Percentiles rank a stretch among this genome's conserved stretches.
Evolutionary conservation across 2,797 vertebrate genomes (phyloP).

Genomic region (Miichthys miiuy): DNA sequence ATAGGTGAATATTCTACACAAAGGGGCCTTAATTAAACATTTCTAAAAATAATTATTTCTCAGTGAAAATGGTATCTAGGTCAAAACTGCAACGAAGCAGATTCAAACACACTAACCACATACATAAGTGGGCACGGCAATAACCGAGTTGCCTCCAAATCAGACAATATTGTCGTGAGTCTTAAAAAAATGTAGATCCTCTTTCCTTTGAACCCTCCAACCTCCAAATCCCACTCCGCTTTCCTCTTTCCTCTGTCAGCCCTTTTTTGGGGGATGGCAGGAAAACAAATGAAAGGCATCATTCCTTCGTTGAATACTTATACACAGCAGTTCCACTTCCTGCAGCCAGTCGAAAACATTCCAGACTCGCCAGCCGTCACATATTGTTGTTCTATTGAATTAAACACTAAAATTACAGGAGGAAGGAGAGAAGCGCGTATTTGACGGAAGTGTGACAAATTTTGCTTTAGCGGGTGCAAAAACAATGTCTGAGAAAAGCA

Average conservation of each 20-base stretch:
- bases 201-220: conserved; percentile 43
- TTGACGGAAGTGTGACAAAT: not conserved
- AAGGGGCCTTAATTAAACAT: no score
- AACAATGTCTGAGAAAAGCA: not conserved
- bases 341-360: conserved; percentile 21
- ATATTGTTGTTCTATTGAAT: not conserved
- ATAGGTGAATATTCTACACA: no score
- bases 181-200: not conserved
- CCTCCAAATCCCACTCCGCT: conserved; percentile 11
- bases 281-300: conserved; percentile 42
- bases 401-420: not conserved
- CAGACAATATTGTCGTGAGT: conserved; percentile 10
- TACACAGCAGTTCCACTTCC: conserved; percentile 42
- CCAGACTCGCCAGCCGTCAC: not conserved
- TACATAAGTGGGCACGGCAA: not conserved
- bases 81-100: no score
- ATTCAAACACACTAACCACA: not conserved
- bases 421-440: not conserved
- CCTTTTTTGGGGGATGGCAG: conserved; percentile 31
- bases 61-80: no score
- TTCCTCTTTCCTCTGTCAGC: conserved; percentile 42
- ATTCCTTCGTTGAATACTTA: conserved; percentile 32
- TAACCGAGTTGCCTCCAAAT: not conserved
- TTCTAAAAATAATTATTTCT: no score
- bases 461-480: not conserved